phyloP scores from a whole-genome alignment of 2,113 vertebrate genomes.

The Acrocephalus kingi region DNA sequence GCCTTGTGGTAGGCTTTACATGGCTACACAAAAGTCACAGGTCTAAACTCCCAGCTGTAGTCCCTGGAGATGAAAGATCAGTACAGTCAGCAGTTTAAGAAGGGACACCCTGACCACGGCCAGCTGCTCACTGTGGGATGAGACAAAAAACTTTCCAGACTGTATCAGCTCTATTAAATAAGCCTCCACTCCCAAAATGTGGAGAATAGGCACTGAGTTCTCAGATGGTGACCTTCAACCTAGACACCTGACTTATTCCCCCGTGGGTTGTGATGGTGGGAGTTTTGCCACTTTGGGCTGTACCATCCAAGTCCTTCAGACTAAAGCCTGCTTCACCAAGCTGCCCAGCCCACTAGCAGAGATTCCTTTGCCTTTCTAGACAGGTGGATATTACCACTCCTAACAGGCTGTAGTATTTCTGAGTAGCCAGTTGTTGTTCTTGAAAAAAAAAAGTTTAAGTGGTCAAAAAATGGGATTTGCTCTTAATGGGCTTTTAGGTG shows the following conservation, averaged over 20 bases:
- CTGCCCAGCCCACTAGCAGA: neutral
- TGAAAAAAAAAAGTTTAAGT: neutral
- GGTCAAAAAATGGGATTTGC: neutral
- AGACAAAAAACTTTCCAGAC: neutral
- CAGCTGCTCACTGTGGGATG: neutral
- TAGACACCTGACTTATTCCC: neutral
- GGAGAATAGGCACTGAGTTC: neutral
- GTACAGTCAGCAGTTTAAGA: neutral
- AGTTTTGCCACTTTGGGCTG: neutral
- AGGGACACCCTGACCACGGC: neutral
- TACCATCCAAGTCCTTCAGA: fast-evolving
- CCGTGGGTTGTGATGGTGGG: neutral
- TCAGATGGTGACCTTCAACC: neutral
- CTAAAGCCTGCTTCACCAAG: neutral
- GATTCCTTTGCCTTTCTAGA: neutral
- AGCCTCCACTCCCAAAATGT: neutral
- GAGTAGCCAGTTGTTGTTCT: neutral
- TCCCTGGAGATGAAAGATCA: neutral
- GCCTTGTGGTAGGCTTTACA: neutral
- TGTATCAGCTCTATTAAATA: neutral
- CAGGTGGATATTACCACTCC: neutral
- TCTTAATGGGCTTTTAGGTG: neutral
- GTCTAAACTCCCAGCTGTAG: neutral
- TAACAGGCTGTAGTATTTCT: neutral
- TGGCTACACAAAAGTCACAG: neutral